Evolutionary conservation across 2,113 vertebrate species (phyloP), one percentile per base, ranked within the genome.

Genomic region (Serilophus lunatus): DNA sequence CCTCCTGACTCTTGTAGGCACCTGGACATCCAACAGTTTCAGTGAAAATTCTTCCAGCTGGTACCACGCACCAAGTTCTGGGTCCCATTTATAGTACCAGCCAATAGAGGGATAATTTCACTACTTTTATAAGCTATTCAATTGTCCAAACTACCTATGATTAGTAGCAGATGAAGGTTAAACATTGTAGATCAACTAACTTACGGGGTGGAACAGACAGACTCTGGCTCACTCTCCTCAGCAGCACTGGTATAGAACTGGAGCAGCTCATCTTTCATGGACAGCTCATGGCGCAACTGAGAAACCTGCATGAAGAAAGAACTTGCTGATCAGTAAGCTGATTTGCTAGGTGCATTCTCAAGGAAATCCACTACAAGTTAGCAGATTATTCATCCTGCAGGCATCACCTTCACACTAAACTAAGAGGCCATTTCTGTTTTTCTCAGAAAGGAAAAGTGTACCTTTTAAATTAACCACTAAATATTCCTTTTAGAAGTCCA

Each of bases 221-320:
- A 99, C 78, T 99, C 99, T 0, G 99, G 99, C 69, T 99, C 99
- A 1, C 99, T 99, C 87, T 99, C 99, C 82, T 99, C 99, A 0
- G 99, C 99, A 25, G 98, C 98, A 3, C 97, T 99, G 85, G 99
- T 99, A 59, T 99, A 99, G 96, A 99, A 99, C 97, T 99, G 99
- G 14, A 99, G 98, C 82, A 99, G 97, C 57, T 99, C 99, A 97
- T 99, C 99, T 90, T 99, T 99, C 99, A 99, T 99, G 79, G 99
- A 99, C 49, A 99, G 97, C 86, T 99, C 99, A 80, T 99, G 99
- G 50, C 99, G 98, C 90, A 99, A 86, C 97, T 99, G 99, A 88
- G 99, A 99, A 25, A 99, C 99, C 99, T 99, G 96, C 35, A n/a
- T 4, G 57, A 40, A 47, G n/a, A 42, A 26, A 13, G 20, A 25